Evolutionary conservation across 2,797 vertebrate species (phyloP).

Genomic region (Rhynchonycteris naso): DNA sequence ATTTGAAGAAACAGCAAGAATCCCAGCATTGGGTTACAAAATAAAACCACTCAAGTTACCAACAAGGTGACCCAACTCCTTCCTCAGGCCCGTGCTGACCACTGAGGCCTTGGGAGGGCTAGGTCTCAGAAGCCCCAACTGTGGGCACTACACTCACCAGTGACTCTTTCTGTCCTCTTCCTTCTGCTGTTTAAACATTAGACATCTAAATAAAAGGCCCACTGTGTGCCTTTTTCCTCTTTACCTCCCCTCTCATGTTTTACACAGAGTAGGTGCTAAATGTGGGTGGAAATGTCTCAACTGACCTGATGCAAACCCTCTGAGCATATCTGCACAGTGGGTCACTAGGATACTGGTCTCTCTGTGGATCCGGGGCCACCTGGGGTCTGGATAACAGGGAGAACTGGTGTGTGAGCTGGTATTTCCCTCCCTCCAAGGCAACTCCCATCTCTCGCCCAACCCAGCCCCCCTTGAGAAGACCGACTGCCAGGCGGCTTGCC

Average conservation of each 20-base stretch:
- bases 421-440: not conserved
- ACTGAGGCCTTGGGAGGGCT: not conserved
- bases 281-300: not conserved
- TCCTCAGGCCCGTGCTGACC: not conserved
- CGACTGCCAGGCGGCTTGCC: not conserved
- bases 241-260: not conserved
- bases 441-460: not conserved
- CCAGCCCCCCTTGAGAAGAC: not conserved
- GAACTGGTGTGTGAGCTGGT: not conserved
- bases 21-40: not conserved
- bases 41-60: not conserved
- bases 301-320: not conserved
- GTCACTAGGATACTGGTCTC: not conserved
- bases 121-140: not conserved
- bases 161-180: not conserved
- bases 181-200: not conserved
- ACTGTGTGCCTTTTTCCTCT: not conserved
- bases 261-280: not conserved
- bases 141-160: rapidly evolving
- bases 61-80: not conserved
- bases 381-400: not conserved
- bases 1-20: not conserved
- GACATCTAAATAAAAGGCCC: not conserved
- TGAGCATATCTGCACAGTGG: not conserved
- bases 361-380: not conserved